Evolutionary conservation across 2,888 invertebrate genomes (phyloP).

Genomic region (Aelia acuminata): DNA sequence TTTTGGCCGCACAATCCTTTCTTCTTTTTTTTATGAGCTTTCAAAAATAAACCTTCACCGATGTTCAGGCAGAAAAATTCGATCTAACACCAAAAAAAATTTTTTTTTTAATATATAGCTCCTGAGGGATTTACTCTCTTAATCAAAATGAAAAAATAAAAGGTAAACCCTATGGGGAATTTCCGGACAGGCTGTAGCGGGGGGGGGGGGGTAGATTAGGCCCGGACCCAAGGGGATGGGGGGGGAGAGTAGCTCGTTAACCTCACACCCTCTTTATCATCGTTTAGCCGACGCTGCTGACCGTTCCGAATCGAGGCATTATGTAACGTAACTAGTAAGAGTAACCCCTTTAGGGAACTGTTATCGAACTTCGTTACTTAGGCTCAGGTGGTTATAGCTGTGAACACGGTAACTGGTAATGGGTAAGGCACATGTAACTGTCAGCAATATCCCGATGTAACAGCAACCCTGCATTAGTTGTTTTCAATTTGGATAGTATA

Average conservation of each 20-base stretch:
- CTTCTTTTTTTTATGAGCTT: too few relatives aligned
- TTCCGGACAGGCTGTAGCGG: not conserved
- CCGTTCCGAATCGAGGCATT: not conserved
- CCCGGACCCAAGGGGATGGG: not conserved
- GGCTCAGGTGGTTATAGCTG: not conserved
- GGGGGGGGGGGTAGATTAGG: conserved; percentile 8
- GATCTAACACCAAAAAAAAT: not conserved
- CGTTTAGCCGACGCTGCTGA: not conserved
- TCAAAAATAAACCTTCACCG: not conserved
- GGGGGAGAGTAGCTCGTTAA: not conserved
- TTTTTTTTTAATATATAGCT: not conserved
- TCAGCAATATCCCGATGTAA: not conserved
- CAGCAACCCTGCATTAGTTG: not conserved
- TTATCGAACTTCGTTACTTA: not conserved
- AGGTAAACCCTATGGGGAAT: not conserved
- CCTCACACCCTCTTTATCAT: conserved; percentile 30
- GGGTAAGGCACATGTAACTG: not conserved
- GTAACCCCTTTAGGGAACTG: not conserved
- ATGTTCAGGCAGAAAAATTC: not conserved
- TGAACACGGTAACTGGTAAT: not conserved
- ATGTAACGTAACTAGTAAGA: not conserved
- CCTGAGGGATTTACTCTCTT: not conserved
- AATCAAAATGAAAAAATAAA: conserved; percentile 23
- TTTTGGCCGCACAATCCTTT: too few relatives aligned
- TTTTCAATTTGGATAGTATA: not conserved